phyloP scores from a whole-genome alignment of 2,888 invertebrate genomes.

The Adelognathus sp. region DNA sequence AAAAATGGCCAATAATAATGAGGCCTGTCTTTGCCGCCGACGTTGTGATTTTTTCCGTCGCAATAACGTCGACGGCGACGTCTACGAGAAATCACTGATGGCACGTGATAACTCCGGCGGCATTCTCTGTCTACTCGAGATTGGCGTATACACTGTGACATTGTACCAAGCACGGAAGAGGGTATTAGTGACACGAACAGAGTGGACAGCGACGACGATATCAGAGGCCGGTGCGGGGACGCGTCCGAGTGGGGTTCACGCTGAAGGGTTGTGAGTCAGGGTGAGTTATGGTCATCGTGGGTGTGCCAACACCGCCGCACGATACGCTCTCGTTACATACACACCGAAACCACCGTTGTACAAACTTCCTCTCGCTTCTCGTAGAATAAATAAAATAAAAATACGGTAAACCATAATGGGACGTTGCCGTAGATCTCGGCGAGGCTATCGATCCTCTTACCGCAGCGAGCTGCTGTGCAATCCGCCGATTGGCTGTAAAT shows the following conservation, averaged over 20 bases:
- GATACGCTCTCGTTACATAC: constrained; percentile 29
- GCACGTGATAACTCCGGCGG: constrained; percentile 23
- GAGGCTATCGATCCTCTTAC: constrained; percentile 50
- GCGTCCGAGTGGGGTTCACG: constrained; percentile 32
- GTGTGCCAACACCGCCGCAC: constrained; percentile 67
- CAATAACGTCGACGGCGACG: not conserved
- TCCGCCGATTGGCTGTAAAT: constrained; percentile 77
- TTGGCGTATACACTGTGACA: not conserved
- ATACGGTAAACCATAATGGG: constrained; percentile 60
- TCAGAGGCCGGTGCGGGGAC: constrained; percentile 4
- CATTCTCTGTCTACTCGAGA: not conserved
- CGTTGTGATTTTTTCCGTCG: constrained; percentile 14
- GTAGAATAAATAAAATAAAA: constrained; percentile 73
- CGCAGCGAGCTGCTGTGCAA: constrained; percentile 66
- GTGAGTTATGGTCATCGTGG: constrained; percentile 74
- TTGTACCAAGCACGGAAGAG: constrained; percentile 7
- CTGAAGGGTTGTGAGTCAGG: constrained; percentile 49
- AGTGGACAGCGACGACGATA: constrained; percentile 36
- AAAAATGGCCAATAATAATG: not conserved
- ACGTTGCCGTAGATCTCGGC: constrained; percentile 41
- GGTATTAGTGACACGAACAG: constrained; percentile 39
- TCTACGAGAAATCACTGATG: constrained; percentile 28
- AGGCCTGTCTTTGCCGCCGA: constrained; percentile 6
- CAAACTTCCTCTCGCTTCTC: constrained; percentile 37
- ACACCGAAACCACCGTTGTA: constrained; percentile 6